Evolutionary conservation across 2,113 vertebrate genomes (phyloP).

Genomic region (Mustela nigripes): DNA sequence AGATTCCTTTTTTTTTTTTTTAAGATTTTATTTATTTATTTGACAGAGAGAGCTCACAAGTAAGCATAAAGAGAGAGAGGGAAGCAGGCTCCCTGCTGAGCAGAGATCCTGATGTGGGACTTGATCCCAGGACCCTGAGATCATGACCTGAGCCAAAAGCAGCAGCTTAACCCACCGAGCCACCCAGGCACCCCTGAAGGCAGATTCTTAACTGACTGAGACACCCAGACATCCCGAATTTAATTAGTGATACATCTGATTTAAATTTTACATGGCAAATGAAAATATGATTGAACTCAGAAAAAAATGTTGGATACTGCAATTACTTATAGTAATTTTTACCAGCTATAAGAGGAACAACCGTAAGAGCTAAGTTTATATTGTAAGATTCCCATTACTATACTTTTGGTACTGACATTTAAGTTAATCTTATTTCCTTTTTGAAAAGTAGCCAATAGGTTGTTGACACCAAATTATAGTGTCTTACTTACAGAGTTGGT

Average conservation of each 20-base stretch:
- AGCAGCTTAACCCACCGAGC: no score
- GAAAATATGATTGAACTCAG: neutral
- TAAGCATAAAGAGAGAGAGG: no score
- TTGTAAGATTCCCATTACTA: neutral
- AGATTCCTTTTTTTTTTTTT: neutral
- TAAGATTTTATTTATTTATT: no score
- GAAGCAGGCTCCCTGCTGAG: no score
- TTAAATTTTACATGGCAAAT: conserved; percentile 30
- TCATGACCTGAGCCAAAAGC: no score
- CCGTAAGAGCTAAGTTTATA: neutral
- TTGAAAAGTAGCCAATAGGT: neutral
- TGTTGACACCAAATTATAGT: neutral
- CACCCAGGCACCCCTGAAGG: neutral
- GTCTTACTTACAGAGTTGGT: neutral
- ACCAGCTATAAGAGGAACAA: neutral
- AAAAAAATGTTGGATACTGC: neutral
- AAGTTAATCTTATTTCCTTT: conserved; percentile 28
- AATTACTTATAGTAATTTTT: neutral
- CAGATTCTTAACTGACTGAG: neutral
- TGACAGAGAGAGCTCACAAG: no score
- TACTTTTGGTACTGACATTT: neutral
- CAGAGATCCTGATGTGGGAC: no score
- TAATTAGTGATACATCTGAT: neutral
- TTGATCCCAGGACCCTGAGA: no score
- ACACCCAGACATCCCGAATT: neutral